phyloP scores from a whole-genome alignment of 64 coral and sea anemone species.

The Orbicella faveolata region DNA sequence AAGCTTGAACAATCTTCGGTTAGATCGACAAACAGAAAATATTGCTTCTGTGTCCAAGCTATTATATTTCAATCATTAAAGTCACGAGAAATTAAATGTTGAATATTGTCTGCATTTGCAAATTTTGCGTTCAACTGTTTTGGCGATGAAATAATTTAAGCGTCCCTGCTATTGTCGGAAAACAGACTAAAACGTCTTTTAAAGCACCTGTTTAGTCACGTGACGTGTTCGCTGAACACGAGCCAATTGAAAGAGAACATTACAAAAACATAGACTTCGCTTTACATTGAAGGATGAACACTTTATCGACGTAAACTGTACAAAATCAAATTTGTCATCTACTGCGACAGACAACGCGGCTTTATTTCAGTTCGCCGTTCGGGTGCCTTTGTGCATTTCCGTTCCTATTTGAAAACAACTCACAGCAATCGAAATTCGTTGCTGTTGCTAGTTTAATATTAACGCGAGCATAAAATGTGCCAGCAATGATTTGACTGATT shows the following conservation, averaged over 20 bases:
- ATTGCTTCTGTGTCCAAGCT: background rate
- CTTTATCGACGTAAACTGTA: slow-evolving; percentile 11
- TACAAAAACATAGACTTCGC: background rate
- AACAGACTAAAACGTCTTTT: background rate
- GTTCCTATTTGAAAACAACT: no score
- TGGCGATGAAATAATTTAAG: background rate
- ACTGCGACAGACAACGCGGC: background rate
- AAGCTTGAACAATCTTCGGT: background rate
- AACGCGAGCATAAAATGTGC: background rate
- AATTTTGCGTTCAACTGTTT: background rate
- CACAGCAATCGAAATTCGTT: background rate
- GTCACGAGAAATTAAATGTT: background rate
- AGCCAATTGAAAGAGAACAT: slow-evolving; percentile 8
- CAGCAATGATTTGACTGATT: background rate
- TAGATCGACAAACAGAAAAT: background rate
- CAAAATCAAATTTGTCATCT: slow-evolving; percentile 24
- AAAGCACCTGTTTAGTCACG: slow-evolving; percentile 25
- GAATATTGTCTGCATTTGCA: background rate
- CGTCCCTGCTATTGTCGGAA: background rate
- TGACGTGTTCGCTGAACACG: background rate
- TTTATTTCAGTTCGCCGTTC: background rate
- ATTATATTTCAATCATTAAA: slow-evolving; percentile 19
- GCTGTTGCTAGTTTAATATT: background rate
- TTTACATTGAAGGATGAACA: slow-evolving; percentile 2
- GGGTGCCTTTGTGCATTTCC: background rate